Percentiles rank a stretch among this genome's conserved stretches.
phyloP scores from a whole-genome alignment of 92 coral and sea anemone genomes.

The Porites cylindrica region DNA sequence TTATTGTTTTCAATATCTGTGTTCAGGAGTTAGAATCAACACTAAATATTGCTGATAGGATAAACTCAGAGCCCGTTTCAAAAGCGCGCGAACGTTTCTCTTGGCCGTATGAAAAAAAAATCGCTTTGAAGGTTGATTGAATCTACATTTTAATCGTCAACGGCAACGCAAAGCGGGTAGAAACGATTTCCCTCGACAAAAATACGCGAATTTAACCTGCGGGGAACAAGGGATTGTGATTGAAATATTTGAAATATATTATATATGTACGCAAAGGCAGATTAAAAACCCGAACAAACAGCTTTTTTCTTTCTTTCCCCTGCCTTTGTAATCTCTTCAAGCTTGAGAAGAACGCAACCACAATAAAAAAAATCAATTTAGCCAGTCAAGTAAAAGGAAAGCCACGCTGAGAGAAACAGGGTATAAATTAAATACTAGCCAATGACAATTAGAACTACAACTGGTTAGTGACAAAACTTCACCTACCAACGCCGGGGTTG shows the following conservation, averaged over 20 bases:
- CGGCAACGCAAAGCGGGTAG: neutral
- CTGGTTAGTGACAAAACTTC: slow-evolving; percentile 18
- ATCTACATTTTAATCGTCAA: neutral
- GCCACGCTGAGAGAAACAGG: slow-evolving; percentile 21
- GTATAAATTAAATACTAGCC: slow-evolving; percentile 11
- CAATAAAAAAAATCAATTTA: neutral
- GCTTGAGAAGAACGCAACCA: neutral
- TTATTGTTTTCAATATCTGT: slow-evolving; percentile 18
- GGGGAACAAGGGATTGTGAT: neutral
- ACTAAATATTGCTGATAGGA: neutral
- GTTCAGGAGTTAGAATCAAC: slow-evolving; percentile 22
- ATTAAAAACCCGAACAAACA: neutral
- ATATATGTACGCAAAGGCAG: neutral
- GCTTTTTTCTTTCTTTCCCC: neutral
- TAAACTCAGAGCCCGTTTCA: neutral
- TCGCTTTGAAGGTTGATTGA: neutral
- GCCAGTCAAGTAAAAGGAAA: neutral
- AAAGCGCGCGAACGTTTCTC: neutral
- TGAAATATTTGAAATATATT: neutral
- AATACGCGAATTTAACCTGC: neutral
- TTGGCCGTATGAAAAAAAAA: neutral
- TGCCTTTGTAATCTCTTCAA: neutral
- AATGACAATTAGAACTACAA: slow-evolving; percentile 17
- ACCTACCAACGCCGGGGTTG: neutral
- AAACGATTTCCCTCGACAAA: neutral